Evolutionary conservation across 92 coral and sea anemone genomes (phyloP), one percentile per base, ranked within the genome.

Genomic region (Epizoanthus fatuus): DNA sequence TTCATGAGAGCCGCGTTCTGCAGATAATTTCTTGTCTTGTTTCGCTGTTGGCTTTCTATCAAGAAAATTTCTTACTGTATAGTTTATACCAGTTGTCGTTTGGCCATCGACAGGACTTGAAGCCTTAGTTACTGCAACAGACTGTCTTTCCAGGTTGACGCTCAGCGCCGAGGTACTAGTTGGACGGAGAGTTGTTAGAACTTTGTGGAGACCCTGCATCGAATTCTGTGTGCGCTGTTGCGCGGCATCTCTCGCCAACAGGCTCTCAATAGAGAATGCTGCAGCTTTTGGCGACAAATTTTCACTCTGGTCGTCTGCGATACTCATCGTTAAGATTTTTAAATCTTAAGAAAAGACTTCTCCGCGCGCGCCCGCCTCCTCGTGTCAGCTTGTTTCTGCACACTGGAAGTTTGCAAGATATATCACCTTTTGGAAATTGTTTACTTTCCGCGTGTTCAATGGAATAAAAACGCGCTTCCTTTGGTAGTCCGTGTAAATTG

Each of bases 231-330:
- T 81, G 76, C 51, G 86, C 87, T 62, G 91, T 91, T 66, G 72
- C 49, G 72, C 49, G 5, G 70, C 16, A 35, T 32, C 51, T 17
- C 32, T 77, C 6, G 55, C 70, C 69, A 94, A 72, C 70, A 94
- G 80, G 62, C 84, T 94, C 32, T 91, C 94, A 74, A 94, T 94
- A 17, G 98, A 92, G 71, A 94, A 94, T 2, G 98, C 98, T 22
- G 92, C 98, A 39, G 98, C 98, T 60, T 85, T 92, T 0, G 98
- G 95, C 15, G 98, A 94, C 65, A 94, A 73, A 11, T 89, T 78
- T 57, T 90, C 93, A 16, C 54, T n/a, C 38, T 37, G 75, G 38
- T 80, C 87, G 32, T 45, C 80, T 40, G 55, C 54, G 62, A 62
- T n/a, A 83, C 39, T 62, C 93, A 90, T 90, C 29, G 63, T 55